A percentile compares a stretch with the other conserved stretches of the same genome.
Evolutionary conservation across 1,140 invertebrate species (phyloP).

Genomic region (Neoseiulus cucumeris): DNA sequence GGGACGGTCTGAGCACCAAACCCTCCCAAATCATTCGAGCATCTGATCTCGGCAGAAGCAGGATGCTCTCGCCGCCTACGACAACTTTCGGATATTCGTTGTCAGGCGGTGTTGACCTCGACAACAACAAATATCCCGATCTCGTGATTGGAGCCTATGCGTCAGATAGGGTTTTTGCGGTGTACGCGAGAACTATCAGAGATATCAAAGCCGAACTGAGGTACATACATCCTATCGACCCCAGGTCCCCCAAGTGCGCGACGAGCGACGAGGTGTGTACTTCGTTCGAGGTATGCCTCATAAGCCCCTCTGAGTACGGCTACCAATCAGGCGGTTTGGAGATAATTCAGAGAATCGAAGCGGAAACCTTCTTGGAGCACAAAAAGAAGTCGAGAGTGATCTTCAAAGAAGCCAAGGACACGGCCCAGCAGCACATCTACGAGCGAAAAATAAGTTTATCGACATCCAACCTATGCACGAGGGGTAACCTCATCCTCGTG

Average conservation of each 20-base stretch:
- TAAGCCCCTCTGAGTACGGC: neutral
- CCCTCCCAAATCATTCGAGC: constrained; percentile 34
- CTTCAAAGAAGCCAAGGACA: constrained; percentile 31
- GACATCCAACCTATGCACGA: neutral
- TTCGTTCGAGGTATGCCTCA: neutral
- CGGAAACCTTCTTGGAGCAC: constrained; percentile 47
- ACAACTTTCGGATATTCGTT: constrained; percentile 68
- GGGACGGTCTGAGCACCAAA: neutral
- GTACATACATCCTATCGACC: neutral
- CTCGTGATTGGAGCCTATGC: constrained; percentile 70
- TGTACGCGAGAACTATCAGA: constrained; percentile 12
- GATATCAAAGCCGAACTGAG: constrained; percentile 2
- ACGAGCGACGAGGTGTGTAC: neutral
- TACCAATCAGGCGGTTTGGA: constrained; percentile 27
- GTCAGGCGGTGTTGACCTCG: constrained; percentile 68
- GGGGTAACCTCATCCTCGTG: neutral
- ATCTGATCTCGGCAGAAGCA: constrained; percentile 30
- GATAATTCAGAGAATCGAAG: constrained; percentile 50
- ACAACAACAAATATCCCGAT: constrained; percentile 77
- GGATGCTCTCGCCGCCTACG: constrained; percentile 16
- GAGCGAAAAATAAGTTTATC: neutral
- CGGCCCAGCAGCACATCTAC: neutral
- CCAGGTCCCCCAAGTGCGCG: neutral
- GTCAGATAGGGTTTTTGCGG: constrained; percentile 40
- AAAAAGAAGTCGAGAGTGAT: constrained; percentile 58